Percentiles rank a stretch among this genome's conserved stretches.
phyloP scores from a whole-genome alignment of 2,797 vertebrate species.

The Eulemur albifrons region DNA sequence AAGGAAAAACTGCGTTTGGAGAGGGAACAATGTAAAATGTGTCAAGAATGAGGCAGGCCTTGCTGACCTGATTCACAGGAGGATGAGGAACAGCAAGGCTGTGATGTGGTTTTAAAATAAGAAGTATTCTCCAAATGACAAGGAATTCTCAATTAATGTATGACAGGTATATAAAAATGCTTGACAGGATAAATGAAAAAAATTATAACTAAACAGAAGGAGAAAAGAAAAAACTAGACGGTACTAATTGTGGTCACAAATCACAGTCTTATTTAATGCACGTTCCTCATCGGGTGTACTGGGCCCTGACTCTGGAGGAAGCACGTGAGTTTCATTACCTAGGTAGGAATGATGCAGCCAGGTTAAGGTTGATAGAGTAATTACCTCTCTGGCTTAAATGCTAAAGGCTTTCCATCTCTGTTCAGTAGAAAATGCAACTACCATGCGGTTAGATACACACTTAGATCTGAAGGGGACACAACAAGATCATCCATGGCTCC shows the following conservation, averaged over 20 bases:
- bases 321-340: not conserved
- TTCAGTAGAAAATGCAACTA: not conserved
- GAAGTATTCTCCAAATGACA: not conserved
- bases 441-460: not conserved
- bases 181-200: not conserved
- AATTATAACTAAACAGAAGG: not conserved
- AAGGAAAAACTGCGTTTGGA: not conserved
- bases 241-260: not conserved
- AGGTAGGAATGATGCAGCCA: not conserved
- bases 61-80: not conserved
- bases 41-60: not conserved
- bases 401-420: not conserved
- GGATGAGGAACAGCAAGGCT: not conserved
- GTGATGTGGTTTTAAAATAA: not conserved
- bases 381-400: not conserved
- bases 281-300: not conserved
- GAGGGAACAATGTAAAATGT: not conserved
- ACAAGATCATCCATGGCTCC: not conserved
- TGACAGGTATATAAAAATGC: not conserved
- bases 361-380: not conserved
- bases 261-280: not conserved
- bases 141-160: not conserved
- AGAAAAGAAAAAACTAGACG: not conserved
- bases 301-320: not conserved
- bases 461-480: not conserved